Conservation (phyloP, 2,113 vertebrate species). For the Chroicocephalus ridibundus region DNA sequence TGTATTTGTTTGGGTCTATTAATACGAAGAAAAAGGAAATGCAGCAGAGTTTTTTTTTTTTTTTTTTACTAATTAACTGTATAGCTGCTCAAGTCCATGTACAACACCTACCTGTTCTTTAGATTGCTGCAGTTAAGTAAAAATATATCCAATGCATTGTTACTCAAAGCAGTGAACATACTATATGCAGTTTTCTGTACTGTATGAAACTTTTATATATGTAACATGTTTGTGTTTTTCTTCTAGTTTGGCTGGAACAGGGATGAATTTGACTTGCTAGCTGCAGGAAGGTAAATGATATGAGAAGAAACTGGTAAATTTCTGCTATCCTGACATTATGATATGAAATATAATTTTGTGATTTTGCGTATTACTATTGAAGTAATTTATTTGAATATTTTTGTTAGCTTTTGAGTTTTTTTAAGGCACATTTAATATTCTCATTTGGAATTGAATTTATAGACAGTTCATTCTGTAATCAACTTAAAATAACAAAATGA, state of each 20-base stretch:
- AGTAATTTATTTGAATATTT: neutral
- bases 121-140: neutral
- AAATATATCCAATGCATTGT: neutral
- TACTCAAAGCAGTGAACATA: neutral
- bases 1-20: neutral
- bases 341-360: neutral
- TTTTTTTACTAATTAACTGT: neutral
- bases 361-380: neutral
- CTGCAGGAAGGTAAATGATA: slow-evolving; percentile 82
- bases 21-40: neutral
- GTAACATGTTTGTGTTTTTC: neutral
- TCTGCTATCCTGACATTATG: neutral
- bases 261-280: slow-evolving; percentile 82
- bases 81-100: neutral
- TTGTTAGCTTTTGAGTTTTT: neutral
- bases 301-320: neutral
- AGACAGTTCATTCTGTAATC: neutral
- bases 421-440: neutral
- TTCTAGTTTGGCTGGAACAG: slow-evolving; percentile 86
- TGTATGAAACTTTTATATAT: neutral
- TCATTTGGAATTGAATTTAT: neutral
- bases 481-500: neutral
- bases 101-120: neutral
- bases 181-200: neutral
- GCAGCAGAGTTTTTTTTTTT: neutral